Evolutionary conservation across 1,140 invertebrate genomes (phyloP), one percentile per base, ranked within the genome.

Genomic region (Ostrea edulis): DNA sequence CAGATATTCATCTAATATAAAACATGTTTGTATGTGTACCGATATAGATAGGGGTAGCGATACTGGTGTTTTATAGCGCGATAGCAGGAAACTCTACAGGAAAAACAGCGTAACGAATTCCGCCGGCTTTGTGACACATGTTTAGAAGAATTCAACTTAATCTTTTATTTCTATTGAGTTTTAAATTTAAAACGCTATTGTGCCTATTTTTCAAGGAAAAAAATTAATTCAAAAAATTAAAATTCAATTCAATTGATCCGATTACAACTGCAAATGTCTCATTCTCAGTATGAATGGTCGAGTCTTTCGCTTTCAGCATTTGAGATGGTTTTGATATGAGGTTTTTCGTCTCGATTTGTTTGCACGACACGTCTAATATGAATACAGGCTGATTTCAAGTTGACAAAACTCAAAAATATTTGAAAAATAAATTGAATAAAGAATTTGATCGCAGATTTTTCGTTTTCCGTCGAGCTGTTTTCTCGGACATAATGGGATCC

Each of bases 231-330:
- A 77, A 77, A 77, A 25, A 77, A 77, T 29, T 77, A 77, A 77
- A 77, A 77, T 29, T 77, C 68, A 25, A 77, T 77, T 71, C 29
- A 71, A 71, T 71, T 71, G 68, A 71, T 71, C 68, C 68, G 68
- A 71, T 71, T 71, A 71, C 68, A 71, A 71, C 68, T 29, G 68
- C 68, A 71, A 35, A 71, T 29, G 68, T 71, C 68, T 71, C 68
- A 71, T 35, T 25, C 25, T 71, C 68, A 35, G 68, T 35, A 9
- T 71, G 68, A 71, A 71, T 71, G 22, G 29, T 35, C 22, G 68
- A 35, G 29, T 71, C 68, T 71, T 71, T 71, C 68, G 22, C 68
- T 71, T 71, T 71, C 68, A 71, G 22, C 12, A 35, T 71, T 71
- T 71, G 68, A 71, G 68, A 29, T 14, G 22, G 29, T 22, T 35